Evolutionary conservation across 2,888 invertebrate genomes (phyloP).

Genomic region (Drosophila limbata): DNA sequence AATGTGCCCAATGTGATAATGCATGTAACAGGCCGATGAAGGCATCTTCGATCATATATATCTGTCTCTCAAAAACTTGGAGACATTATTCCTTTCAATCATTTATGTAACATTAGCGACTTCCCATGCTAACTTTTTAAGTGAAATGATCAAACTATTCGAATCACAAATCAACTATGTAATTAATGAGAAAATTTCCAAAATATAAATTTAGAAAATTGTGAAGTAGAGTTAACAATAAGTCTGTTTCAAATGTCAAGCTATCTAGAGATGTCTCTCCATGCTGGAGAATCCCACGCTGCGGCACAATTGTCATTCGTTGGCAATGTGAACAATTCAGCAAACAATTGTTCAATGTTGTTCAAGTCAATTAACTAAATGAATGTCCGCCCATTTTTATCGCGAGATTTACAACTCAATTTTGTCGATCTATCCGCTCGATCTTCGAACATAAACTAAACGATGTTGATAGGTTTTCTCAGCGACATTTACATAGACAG

Average conservation of each 20-base stretch:
- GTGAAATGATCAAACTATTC: slow-evolving; percentile 9
- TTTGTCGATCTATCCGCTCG: slow-evolving; percentile 52
- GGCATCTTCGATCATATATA: no score
- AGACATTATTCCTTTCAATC: neutral
- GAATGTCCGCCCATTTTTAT: slow-evolving; percentile 74
- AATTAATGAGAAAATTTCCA: neutral
- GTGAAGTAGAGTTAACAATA: slow-evolving; percentile 26
- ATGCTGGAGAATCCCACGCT: slow-evolving; percentile 34
- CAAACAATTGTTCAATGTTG: slow-evolving; percentile 40
- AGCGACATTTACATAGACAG: slow-evolving; percentile 43
- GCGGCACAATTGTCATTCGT: slow-evolving; percentile 27
- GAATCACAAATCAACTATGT: neutral
- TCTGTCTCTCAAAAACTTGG: no score
- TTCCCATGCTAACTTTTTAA: neutral
- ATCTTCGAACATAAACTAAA: slow-evolving; percentile 73
- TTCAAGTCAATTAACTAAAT: slow-evolving; percentile 72
- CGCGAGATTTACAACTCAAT: slow-evolving; percentile 82
- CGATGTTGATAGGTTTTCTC: slow-evolving; percentile 72
- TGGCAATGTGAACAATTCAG: slow-evolving; percentile 32
- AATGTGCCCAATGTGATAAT: no score
- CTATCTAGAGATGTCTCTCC: slow-evolving; percentile 12
- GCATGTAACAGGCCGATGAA: no score
- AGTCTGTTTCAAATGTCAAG: slow-evolving; percentile 19
- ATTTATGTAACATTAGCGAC: slow-evolving; percentile 19
- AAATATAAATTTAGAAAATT: slow-evolving; percentile 19